phyloP scores from a whole-genome alignment of 2,888 invertebrate genomes.

The Piscicola geometra region DNA sequence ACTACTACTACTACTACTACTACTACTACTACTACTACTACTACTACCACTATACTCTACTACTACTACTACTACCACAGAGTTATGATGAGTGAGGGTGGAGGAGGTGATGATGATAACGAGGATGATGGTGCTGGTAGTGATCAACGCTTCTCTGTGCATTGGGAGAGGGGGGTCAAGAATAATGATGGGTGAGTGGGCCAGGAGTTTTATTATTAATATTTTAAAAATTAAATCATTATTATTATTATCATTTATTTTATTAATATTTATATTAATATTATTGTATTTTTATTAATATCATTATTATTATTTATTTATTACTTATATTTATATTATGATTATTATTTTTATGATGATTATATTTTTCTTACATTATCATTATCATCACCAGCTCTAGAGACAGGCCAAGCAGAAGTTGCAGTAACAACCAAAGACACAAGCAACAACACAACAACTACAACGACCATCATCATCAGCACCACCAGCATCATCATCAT shows the following conservation, averaged over 20 bases:
- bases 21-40: slow-evolving; percentile 4
- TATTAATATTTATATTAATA: background rate
- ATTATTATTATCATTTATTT: background rate
- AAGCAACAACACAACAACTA: no score
- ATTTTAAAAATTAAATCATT: background rate
- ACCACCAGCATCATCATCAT: no score
- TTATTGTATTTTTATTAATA: background rate
- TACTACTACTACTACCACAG: background rate
- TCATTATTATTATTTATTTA: background rate
- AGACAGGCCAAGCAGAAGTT: no score
- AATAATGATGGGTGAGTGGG: slow-evolving; percentile 1
- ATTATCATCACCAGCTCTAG: no score
- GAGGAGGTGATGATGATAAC: background rate
- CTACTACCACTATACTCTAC: slow-evolving; percentile 36
- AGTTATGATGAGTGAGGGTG: background rate
- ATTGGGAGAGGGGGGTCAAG: slow-evolving; percentile 12
- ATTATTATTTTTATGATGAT: no score
- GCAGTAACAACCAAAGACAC: no score
- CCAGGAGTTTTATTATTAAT: background rate
- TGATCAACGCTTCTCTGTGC: background rate
- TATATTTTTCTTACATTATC: no score
- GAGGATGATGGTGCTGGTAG: background rate
- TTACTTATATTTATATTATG: no score
- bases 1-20: background rate
- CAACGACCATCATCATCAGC: no score